Percentiles rank a stretch among this genome's conserved stretches.
These are phyloP conservation scores for Phalloptychus januarius DNA, from an alignment of 2,797 vertebrate species.

Conservation along the genomic window DNA sequence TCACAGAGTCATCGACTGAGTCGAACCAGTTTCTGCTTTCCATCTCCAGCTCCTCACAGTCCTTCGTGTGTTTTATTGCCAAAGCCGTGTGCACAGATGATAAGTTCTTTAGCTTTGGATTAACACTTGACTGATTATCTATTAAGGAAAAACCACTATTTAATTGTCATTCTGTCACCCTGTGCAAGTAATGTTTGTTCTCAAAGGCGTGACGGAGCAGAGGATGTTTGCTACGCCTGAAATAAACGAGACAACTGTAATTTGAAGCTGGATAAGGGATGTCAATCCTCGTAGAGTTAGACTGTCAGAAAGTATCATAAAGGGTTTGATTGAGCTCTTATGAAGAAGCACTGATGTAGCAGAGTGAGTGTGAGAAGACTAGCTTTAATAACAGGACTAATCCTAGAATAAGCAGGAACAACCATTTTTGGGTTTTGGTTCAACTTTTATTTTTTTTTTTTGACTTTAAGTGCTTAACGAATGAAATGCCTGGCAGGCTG, in stretches of 20 bases:
- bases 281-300: background rate
- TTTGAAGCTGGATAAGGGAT: background rate
- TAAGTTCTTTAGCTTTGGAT: constrained; percentile 5
- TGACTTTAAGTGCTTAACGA: background rate
- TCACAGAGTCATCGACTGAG: background rate
- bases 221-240: background rate
- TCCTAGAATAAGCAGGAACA: background rate
- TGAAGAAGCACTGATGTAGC: constrained; percentile 1
- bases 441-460: background rate
- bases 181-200: background rate
- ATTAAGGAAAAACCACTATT: constrained; percentile 7
- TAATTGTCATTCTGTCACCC: background rate
- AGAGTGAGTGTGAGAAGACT: background rate
- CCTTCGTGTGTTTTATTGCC: constrained; percentile 8
- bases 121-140: constrained; percentile 10
- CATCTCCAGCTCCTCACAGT: constrained; percentile 10
- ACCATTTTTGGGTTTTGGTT: background rate
- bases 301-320: background rate
- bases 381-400: background rate
- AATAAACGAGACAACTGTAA: background rate
- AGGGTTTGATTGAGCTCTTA: background rate
- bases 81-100: background rate
- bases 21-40: constrained; percentile 16
- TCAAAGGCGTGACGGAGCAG: background rate
- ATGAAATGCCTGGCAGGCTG: background rate